Base-by-base conservation (phyloP, 2,113 vertebrate species). In the Coracopsis vasa region DNA sequence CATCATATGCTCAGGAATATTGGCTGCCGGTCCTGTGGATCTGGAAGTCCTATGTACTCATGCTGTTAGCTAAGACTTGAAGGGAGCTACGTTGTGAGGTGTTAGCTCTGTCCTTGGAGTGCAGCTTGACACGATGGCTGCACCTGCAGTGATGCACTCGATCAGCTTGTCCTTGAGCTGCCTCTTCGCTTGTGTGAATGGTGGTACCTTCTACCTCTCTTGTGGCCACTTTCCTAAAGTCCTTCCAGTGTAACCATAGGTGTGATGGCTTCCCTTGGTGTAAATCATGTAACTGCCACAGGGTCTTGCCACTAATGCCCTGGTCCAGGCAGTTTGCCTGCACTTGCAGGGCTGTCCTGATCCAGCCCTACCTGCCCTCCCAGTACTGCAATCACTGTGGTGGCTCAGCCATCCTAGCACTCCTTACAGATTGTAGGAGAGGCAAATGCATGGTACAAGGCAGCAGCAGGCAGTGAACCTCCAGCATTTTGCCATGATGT, bases 321-420 rank as follows among this genome's bases (percentile, higher is more conserved):
- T 81, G 17, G 18, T 19, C 6, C 13, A 4, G 14, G 13, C 0
- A 1, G 31, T 27, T 37, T 47, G n/a, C 8, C 19, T 39, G n/a
- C 25, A 17, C 9, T 25, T 35, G 10, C 28, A 25, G 18, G 18
- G 37, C 45, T 51, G 53, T 6, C 44, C 27, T 17, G 45, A 39
- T 14, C 8, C 1, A 5, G n/a, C 20, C 27, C n/a, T 3, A 1
- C 16, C 16, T 31, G n/a, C 62, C 11, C 10, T 56, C 11, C 28
- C 27, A 11, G 47, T 27, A 47, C 28, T 27, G 24, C 13, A 0
- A 2, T 21, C 27, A 5, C 35, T 29, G 12, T 2, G 37, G 13
- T 3, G 7, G 28, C 10, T 27, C 2, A 1, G n/a, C 10, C 3
- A 0, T 13, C 11, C 16, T 3, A 0, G 24, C 0, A 0, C 41